Percentiles rank a stretch among this genome's conserved stretches.
phyloP scores from a whole-genome alignment of 2,888 invertebrate species.

The Stomorhina lunata region DNA sequence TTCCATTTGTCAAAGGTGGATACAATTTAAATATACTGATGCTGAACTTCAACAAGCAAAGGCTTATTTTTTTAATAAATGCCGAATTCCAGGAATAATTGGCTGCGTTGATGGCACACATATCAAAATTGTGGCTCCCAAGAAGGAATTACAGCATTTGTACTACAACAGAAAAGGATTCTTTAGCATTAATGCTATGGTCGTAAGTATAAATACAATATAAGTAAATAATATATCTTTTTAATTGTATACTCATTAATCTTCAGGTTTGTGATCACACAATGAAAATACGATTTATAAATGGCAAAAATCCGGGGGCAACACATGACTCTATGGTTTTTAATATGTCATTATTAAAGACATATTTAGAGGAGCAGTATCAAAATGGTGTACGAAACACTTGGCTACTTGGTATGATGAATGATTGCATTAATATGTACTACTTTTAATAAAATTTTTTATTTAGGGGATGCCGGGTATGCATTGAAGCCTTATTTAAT shows the following conservation, averaged over 20 bases:
- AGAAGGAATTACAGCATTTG: not conserved
- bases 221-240: not conserved
- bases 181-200: conserved; percentile 22
- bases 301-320: conserved; percentile 2
- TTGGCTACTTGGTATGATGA: conserved; percentile 1
- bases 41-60: conserved; percentile 3
- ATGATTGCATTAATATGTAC: not conserved
- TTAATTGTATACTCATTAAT: not conserved
- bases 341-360: not conserved
- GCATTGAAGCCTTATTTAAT: not conserved
- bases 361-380: not conserved
- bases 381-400: conserved; percentile 10
- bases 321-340: conserved; percentile 16
- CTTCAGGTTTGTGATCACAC: conserved; percentile 11
- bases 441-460: not conserved
- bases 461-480: conserved; percentile 25
- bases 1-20: conserved; percentile 1
- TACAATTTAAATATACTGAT: not conserved
- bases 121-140: not conserved
- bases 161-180: conserved; percentile 1
- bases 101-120: not conserved
- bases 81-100: not conserved
- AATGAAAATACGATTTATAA: conserved; percentile 4
- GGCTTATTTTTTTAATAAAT: conserved; percentile 11
- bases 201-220: not conserved